phyloP scores from a whole-genome alignment of 2,888 invertebrate species.

The Cephus runcator region DNA sequence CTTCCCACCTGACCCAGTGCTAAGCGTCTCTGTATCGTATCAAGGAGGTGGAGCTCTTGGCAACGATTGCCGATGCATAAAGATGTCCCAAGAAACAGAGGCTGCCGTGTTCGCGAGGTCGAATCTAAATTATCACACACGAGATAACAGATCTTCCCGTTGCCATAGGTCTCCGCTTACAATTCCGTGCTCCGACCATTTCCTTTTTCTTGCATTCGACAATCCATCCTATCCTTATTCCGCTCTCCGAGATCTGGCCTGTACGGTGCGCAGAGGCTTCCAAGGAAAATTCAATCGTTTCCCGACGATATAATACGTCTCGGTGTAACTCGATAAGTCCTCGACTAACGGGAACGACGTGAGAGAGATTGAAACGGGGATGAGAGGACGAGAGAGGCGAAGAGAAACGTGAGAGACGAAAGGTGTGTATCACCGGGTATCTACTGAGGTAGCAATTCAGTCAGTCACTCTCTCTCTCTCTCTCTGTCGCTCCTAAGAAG shows the following conservation, averaged over 20 bases:
- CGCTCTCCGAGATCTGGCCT: neutral
- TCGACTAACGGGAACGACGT: conserved; percentile 11
- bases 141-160: conserved; percentile 20
- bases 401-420: conserved; percentile 14
- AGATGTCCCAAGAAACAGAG: conserved; percentile 23
- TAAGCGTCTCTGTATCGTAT: neutral
- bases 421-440: too few relatives aligned
- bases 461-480: too few relatives aligned
- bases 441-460: too few relatives aligned
- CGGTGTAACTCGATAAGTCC: conserved; percentile 51
- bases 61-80: conserved; percentile 42
- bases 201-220: conserved; percentile 23
- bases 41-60: conserved; percentile 41
- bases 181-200: conserved; percentile 8
- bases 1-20: too few relatives aligned
- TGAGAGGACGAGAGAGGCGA: conserved; percentile 3
- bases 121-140: conserved; percentile 45
- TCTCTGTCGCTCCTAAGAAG: too few relatives aligned
- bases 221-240: conserved; percentile 18
- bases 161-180: conserved; percentile 16
- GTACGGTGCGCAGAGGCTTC: neutral
- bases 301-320: conserved; percentile 43
- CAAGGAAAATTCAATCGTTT: conserved; percentile 51
- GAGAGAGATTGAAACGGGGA: neutral
- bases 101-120: conserved; percentile 35